Evolutionary conservation across 2,113 vertebrate species (phyloP).

Genomic region (Pterocles gutturalis): DNA sequence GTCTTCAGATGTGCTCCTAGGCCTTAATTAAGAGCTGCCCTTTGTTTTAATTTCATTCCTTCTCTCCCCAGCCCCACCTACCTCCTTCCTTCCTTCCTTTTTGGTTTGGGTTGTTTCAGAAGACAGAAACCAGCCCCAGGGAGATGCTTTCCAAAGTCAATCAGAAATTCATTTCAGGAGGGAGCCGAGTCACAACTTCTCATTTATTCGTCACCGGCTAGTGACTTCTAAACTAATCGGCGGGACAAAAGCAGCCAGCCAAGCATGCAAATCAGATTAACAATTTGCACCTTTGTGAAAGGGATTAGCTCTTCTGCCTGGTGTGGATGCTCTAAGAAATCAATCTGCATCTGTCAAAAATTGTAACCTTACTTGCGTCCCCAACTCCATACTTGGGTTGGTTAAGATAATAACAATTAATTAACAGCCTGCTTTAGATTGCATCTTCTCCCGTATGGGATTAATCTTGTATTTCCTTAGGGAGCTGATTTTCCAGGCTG

Average conservation of each 20-base stretch:
- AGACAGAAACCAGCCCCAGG: constrained; percentile 43
- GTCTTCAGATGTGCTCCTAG: constrained; percentile 13
- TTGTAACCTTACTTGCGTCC: constrained; percentile 55
- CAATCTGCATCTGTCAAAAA: constrained; percentile 57
- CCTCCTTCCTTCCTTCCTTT: constrained; percentile 18
- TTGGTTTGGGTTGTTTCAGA: constrained; percentile 26
- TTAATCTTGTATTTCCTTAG: constrained; percentile 66
- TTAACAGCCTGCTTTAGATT: constrained; percentile 66
- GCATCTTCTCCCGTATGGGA: constrained; percentile 45
- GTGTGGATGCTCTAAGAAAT: constrained; percentile 60
- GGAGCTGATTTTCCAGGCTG: constrained; percentile 57
- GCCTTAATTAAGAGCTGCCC: constrained; percentile 72
- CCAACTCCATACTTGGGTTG: constrained; percentile 27
- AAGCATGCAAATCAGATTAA: constrained; percentile 74
- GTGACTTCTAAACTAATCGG: constrained; percentile 49
- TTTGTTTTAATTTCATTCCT: constrained; percentile 67
- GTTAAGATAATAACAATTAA: constrained; percentile 71
- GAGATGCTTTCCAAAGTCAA: constrained; percentile 51
- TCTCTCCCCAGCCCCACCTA: constrained; percentile 4
- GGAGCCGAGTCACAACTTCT: constrained; percentile 52
- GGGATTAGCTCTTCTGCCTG: constrained; percentile 57
- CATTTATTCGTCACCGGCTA: constrained; percentile 49
- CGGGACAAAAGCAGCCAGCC: constrained; percentile 46
- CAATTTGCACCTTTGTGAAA: constrained; percentile 69
- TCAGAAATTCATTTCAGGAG: constrained; percentile 70